Conservation (phyloP, 1,140 invertebrate species). For the Halictus rubicundus region DNA sequence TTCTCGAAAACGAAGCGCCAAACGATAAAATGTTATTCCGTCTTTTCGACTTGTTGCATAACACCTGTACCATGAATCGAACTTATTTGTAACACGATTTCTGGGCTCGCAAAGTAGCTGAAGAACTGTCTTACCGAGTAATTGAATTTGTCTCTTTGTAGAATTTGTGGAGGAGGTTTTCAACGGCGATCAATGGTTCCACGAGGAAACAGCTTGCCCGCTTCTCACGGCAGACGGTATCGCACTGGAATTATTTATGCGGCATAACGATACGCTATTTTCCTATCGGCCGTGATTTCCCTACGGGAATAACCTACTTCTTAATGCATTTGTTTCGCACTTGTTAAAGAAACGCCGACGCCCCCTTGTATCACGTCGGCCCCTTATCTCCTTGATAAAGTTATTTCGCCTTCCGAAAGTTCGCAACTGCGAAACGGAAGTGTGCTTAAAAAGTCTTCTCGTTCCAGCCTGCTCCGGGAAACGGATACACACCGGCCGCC, state of each 20-base stretch:
- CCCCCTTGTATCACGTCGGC: slow-evolving; percentile 2
- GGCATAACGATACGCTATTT: slow-evolving; percentile 14
- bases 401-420: slow-evolving; percentile 38
- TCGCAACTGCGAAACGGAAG: slow-evolving; percentile 43
- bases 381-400: slow-evolving; percentile 52
- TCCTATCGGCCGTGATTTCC: slow-evolving; percentile 8
- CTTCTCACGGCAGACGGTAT: no score
- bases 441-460: slow-evolving; percentile 47
- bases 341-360: slow-evolving; percentile 30
- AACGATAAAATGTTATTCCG: no score
- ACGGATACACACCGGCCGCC: slow-evolving; percentile 1
- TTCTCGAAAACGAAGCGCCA: no score
- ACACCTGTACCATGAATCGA: no score
- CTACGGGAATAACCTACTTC: slow-evolving; percentile 22
- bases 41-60: no score
- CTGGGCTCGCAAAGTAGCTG: no score
- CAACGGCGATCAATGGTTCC: no score
- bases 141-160: no score
- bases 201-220: neutral
- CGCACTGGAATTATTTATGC: neutral
- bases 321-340: slow-evolving; percentile 33
- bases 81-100: no score
- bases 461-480: slow-evolving; percentile 36
- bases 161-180: no score
- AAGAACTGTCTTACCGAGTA: no score